Percentiles rank a stretch among this genome's conserved stretches.
Conservation (phyloP, 2,797 vertebrate species). For the Scyliorhinus canicula region DNA sequence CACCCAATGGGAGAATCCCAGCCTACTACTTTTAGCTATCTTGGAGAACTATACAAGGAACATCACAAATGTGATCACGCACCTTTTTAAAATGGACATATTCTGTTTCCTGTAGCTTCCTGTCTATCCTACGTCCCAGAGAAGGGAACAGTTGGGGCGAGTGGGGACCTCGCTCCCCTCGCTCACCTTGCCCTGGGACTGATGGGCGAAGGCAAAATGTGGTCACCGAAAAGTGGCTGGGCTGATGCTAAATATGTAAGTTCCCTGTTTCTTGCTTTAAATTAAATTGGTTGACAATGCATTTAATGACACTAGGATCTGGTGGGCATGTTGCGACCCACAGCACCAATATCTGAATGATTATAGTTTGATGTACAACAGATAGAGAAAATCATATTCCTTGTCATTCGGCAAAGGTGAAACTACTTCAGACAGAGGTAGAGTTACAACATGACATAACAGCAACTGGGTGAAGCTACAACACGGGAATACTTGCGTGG, state of each 20-base stretch:
- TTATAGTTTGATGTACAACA: neutral
- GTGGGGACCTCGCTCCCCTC: constrained; percentile 91
- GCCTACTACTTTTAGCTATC: too few relatives aligned
- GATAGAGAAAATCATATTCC: neutral
- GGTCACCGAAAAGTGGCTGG: constrained; percentile 98
- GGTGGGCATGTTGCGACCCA: neutral
- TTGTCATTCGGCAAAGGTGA: neutral
- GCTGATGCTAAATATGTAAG: constrained; percentile 98
- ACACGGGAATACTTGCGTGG: too few relatives aligned
- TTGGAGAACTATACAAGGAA: too few relatives aligned
- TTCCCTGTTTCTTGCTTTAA: neutral
- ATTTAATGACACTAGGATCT: neutral
- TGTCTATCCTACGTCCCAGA: constrained; percentile 93
- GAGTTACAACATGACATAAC: too few relatives aligned
- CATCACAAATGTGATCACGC: neutral
- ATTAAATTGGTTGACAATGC: neutral
- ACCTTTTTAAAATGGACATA: neutral
- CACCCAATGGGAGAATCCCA: too few relatives aligned
- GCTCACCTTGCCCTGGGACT: constrained; percentile 92
- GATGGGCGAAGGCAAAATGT: constrained; percentile 98
- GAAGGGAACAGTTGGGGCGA: constrained; percentile 94
- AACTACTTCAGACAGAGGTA: too few relatives aligned
- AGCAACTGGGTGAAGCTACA: too few relatives aligned
- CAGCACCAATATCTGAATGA: neutral
- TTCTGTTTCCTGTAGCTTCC: constrained; percentile 63